phyloP scores from a whole-genome alignment of 1,140 invertebrate genomes.

The Tetramorium simillimum region DNA sequence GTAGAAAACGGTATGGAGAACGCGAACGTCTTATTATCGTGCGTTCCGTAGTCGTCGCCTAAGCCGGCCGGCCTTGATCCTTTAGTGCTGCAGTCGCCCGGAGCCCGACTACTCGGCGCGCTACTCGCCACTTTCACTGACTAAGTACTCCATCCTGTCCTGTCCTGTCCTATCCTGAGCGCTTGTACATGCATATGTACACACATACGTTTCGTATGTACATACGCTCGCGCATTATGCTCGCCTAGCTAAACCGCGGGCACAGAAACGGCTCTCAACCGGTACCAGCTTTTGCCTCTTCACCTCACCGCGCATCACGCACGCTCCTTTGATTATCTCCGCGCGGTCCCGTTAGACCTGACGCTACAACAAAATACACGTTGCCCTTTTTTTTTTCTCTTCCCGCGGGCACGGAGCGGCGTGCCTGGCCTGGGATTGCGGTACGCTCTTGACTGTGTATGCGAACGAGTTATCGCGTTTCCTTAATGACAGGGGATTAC shows the following conservation, averaged over 20 bases:
- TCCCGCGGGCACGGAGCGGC: background rate
- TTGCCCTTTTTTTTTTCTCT: conserved; percentile 20
- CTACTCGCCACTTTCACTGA: conserved; percentile 81
- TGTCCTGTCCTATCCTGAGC: conserved; percentile 64
- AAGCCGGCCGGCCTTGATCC: conserved; percentile 82
- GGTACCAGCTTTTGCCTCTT: conserved; percentile 36
- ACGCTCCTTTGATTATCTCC: conserved; percentile 6
- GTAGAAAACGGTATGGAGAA: conserved; percentile 55
- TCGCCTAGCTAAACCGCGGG: conserved; percentile 70
- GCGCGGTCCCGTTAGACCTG: conserved; percentile 32
- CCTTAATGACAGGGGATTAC: background rate
- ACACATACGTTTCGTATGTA: background rate
- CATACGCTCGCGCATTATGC: conserved; percentile 68
- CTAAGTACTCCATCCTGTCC: conserved; percentile 74
- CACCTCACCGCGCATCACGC: background rate
- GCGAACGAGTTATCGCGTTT: background rate
- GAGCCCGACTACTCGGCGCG: conserved; percentile 69
- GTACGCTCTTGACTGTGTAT: background rate
- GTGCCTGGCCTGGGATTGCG: background rate
- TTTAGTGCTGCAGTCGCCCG: conserved; percentile 80
- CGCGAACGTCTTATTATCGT: conserved; percentile 63
- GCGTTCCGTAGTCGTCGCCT: conserved; percentile 66
- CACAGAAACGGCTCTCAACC: conserved; percentile 73
- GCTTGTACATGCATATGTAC: conserved; percentile 45
- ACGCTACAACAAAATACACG: conserved; percentile 22